Evolutionary conservation across 1,140 invertebrate genomes (phyloP), one percentile per base, ranked within the genome.

Genomic region (Portunus trituberculatus): DNA sequence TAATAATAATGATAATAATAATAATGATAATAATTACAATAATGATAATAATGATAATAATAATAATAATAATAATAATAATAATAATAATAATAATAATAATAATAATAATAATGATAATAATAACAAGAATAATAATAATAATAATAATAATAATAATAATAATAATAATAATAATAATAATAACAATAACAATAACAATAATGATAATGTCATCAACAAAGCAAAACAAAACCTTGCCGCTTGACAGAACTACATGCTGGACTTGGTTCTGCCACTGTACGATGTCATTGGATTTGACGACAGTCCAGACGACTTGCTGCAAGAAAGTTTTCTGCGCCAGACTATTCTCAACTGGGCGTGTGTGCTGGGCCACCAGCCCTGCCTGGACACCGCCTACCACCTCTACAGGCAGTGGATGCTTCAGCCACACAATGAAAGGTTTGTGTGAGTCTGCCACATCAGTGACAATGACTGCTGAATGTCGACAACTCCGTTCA

Each of bases 371-470:
- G 95, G 88, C 20, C 95, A 96, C 87, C 12, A 91, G 32, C 96
- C 96, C 14, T 97, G 97, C 95, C 89, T 97, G 4, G 89, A 96
- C n/a, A 89, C 96, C 67, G 96, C 96, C 16, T 95, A 92, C 25
- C 25, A 76, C 7, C 94, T 96, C 52, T 97, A 96, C 94, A 83
- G 94, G 12, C 82, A 96, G 7, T 97, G 97, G 97, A 97, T 96
- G 96, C 92, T 59, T 2, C 92, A 96, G 25, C 96, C 96, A 94
- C 67, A 96, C 96, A 89, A 87, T 83, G 96, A 96, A 87, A 95
- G 92, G 4, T 3, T 16, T 16, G 16, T 4, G 12, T 32, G 39
- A 32, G n/a, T 32, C 25, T 32, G 32, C 6, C 4, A 29, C 25
- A 29, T 28, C 14, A 28, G 29, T 31, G 3, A 28, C 31, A 89